phyloP scores from a whole-genome alignment of 1,140 invertebrate species.

The Saxidomus purpurata region DNA sequence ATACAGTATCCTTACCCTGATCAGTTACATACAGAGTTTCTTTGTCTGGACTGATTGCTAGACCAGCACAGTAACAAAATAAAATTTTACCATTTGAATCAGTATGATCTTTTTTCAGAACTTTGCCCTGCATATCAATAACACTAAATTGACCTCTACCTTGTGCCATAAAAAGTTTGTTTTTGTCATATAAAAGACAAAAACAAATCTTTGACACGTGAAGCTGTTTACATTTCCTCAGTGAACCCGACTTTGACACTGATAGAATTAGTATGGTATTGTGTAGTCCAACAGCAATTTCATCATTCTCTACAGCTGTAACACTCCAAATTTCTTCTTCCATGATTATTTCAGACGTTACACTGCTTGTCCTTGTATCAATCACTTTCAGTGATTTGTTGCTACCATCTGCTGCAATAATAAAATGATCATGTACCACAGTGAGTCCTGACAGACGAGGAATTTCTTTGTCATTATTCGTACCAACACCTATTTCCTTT shows the following conservation, averaged over 20 bases:
- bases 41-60: slow-evolving; percentile 26
- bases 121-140: neutral
- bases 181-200: neutral
- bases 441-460: neutral
- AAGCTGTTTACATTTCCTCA: neutral
- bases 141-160: neutral
- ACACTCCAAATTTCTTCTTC: neutral
- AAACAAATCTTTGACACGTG: too few relatives aligned
- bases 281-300: neutral
- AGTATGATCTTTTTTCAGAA: neutral
- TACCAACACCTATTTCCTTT: neutral
- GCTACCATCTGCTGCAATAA: neutral
- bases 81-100: neutral
- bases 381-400: neutral
- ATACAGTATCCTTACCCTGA: neutral
- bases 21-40: neutral
- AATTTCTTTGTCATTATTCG: neutral
- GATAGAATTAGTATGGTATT: neutral
- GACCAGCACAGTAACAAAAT: neutral
- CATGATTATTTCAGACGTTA: neutral
- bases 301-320: neutral
- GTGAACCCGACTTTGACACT: neutral
- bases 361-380: neutral
- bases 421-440: neutral
- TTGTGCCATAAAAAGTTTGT: neutral